Conservation (phyloP, 1,140 invertebrate species). For the Brachionus rotundiformis region DNA sequence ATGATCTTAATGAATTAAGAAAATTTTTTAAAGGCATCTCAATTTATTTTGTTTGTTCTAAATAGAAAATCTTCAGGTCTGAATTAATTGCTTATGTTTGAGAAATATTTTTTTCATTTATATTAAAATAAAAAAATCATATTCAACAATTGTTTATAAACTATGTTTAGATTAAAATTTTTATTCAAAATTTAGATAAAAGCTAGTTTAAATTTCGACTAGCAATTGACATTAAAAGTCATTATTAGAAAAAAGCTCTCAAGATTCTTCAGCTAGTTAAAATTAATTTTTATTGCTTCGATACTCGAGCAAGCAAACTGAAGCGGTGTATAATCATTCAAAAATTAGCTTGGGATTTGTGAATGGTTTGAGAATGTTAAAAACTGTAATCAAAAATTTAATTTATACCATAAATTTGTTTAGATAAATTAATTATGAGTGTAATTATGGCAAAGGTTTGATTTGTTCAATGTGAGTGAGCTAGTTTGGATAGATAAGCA, state of each 20-base stretch:
- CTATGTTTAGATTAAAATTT: no score
- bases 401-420: no score
- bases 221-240: slow-evolving; percentile 1
- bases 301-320: neutral
- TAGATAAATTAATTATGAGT: neutral
- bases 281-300: neutral
- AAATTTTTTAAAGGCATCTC: neutral
- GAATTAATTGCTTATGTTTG: neutral
- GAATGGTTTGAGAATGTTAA: neutral
- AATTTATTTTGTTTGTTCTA: neutral
- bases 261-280: neutral
- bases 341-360: neutral
- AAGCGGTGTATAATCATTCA: neutral
- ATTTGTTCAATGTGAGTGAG: no score
- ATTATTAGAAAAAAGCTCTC: neutral
- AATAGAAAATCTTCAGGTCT: neutral
- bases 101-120: neutral
- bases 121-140: no score
- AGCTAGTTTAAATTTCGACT: neutral
- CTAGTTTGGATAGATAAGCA: neutral
- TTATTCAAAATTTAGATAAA: slow-evolving; percentile 11
- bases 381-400: neutral
- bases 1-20: neutral
- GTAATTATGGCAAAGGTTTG: neutral
- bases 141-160: no score